Base-by-base conservation (phyloP, 2,888 invertebrate genomes). In the Phortica magna region DNA sequence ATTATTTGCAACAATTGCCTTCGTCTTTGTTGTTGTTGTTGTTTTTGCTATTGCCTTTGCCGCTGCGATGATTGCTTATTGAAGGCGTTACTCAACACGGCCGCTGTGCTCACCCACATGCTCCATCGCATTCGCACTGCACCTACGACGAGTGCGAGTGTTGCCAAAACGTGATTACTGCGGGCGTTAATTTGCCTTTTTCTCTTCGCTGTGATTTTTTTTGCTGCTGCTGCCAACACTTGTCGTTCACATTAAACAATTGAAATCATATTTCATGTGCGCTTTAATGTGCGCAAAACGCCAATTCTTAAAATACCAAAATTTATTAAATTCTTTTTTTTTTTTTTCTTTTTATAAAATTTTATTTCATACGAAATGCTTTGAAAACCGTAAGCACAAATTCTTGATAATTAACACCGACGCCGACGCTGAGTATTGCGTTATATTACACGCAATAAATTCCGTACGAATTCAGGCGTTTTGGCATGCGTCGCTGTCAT, bases 1-100 rank as follows among this genome's bases (percentile, higher is more conserved):
- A 88, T 88, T 83, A 86, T 86, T 86, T 82, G 88, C 88, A 86
- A 88, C 86, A 88, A 86, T 85, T 86, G 88, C 81, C 85, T 77
- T 84, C 85, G 82, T 84, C 41, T 5, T 77, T 75, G 55, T 67
- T 67, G 39, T 19, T 55, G 53, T 31, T 67, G 59, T 19, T 67
- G 19, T 55, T 41, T 10, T 55, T 48, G 41, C 10, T 65, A 39
- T 41, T 53, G 48, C 43, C 31, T 14, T 42, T 12, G 31, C 73
- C n/a, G 10, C 64, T 61, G 22, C 22, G 17, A 22, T 61, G 17
- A 61, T 22, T 61, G 55, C 55, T 55, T 55, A n/a, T n/a, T 55
- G 14, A 17, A n/a, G 12, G 14, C 17, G 5, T n/a, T 55, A 17
- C 17, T 55, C 55, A 31, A 1, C 31, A 31, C 31, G 31, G 31